phyloP scores from a whole-genome alignment of 1,140 invertebrate species.

The Drosophila burlai region DNA sequence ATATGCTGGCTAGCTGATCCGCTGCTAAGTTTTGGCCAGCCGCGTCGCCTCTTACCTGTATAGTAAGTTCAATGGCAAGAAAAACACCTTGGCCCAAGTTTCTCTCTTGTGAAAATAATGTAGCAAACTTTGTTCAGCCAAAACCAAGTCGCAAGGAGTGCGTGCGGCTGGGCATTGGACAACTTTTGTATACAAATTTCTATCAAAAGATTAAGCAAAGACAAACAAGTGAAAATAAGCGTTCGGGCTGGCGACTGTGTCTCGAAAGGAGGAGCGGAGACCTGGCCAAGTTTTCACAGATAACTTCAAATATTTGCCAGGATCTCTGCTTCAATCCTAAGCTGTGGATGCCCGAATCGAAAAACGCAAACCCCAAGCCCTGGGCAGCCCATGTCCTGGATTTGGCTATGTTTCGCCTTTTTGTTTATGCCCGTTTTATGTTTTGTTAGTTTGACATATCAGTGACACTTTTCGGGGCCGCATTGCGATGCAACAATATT shows the following conservation, averaged over 20 bases:
- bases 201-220: constrained; percentile 84
- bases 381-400: constrained; percentile 10
- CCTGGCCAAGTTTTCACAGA: constrained; percentile 71
- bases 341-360: constrained; percentile 2
- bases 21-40: constrained; percentile 50
- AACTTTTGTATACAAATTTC: constrained; percentile 82
- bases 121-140: constrained; percentile 66
- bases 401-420: constrained; percentile 42
- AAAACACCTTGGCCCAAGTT: constrained; percentile 68
- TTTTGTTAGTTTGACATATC: constrained; percentile 82
- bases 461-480: constrained; percentile 69
- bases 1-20: constrained; percentile 51
- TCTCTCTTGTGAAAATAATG: constrained; percentile 73
- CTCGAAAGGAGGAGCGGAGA: neutral
- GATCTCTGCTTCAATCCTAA: constrained; percentile 4
- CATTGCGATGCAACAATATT: constrained; percentile 72
- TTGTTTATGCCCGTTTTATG: constrained; percentile 73
- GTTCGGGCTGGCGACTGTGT: constrained; percentile 9
- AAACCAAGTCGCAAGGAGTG: constrained; percentile 34
- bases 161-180: constrained; percentile 26
- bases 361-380: constrained; percentile 9
- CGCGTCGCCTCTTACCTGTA: constrained; percentile 34
- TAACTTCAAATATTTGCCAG: constrained; percentile 76
- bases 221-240: constrained; percentile 73
- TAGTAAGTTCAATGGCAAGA: constrained; percentile 69